Percentiles rank a stretch among this genome's conserved stretches.
phyloP scores from a whole-genome alignment of 2,888 invertebrate species.

The Alcis repandata region DNA sequence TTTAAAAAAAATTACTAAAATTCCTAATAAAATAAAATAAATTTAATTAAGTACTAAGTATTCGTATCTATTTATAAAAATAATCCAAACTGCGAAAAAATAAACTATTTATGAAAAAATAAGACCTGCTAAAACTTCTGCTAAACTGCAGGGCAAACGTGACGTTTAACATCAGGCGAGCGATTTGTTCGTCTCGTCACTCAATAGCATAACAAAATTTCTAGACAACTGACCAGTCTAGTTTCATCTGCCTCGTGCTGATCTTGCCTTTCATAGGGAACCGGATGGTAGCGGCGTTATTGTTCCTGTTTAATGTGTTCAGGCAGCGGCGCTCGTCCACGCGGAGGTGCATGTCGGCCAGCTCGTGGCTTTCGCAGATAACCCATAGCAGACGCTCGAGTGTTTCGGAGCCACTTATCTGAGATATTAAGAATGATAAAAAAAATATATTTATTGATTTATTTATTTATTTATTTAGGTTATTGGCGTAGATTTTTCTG shows the following conservation, averaged over 20 bases:
- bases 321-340: conserved; percentile 89
- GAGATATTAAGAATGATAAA: conserved; percentile 1
- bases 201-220: too few relatives aligned
- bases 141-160: too few relatives aligned
- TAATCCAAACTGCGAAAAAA: too few relatives aligned
- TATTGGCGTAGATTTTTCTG: too few relatives aligned
- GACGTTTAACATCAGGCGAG: too few relatives aligned
- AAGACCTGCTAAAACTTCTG: too few relatives aligned
- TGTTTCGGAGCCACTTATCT: conserved; percentile 87
- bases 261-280: conserved; percentile 91
- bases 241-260: conserved; percentile 90
- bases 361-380: conserved; percentile 89
- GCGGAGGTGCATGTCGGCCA: conserved; percentile 89
- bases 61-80: too few relatives aligned
- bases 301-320: conserved; percentile 90
- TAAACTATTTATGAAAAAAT: too few relatives aligned
- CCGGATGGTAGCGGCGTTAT: conserved; percentile 84
- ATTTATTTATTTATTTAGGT: too few relatives aligned
- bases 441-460: too few relatives aligned
- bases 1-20: neutral
- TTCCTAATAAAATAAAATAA: neutral
- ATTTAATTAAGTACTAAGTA: too few relatives aligned
- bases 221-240: conserved; percentile 91
- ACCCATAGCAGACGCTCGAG: conserved; percentile 84
- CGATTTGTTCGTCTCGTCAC: too few relatives aligned